These are phyloP conservation scores for Bibio marci DNA, from an alignment of 2,888 invertebrate genomes.

Conservation along the genomic window DNA sequence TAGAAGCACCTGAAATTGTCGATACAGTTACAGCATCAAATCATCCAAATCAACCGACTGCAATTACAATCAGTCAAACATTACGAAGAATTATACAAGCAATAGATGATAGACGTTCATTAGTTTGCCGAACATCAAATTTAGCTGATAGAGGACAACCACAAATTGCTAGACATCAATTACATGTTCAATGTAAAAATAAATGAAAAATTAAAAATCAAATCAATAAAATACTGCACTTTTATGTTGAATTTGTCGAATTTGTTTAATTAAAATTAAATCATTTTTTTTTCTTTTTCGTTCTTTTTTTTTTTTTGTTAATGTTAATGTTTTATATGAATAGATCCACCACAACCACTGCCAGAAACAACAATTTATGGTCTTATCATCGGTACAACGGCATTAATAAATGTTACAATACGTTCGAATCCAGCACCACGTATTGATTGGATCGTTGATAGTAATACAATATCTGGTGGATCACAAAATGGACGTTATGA, in stretches of 20 bases:
- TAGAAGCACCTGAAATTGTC: slow-evolving; percentile 33
- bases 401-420: slow-evolving; percentile 53
- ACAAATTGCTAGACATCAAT: slow-evolving; percentile 18
- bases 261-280: not conserved
- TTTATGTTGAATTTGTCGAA: too few species aligned
- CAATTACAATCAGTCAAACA: slow-evolving; percentile 47
- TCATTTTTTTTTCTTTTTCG: not conserved
- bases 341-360: slow-evolving; percentile 47
- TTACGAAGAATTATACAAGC: slow-evolving; percentile 41
- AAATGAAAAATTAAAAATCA: too few species aligned
- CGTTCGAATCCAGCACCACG: slow-evolving; percentile 52
- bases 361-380: slow-evolving; percentile 52
- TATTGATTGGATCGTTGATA: slow-evolving; percentile 50
- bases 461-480: slow-evolving; percentile 35
- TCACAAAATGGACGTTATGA: slow-evolving; percentile 22
- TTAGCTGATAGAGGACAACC: slow-evolving; percentile 24
- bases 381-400: slow-evolving; percentile 51
- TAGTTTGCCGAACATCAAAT: slow-evolving; percentile 52
- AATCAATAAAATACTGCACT: too few species aligned
- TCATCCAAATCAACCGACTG: slow-evolving; percentile 35
- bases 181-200: slow-evolving; percentile 43
- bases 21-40: slow-evolving; percentile 17
- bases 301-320: slow-evolving; percentile 6
- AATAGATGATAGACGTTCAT: slow-evolving; percentile 43
- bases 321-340: slow-evolving; percentile 8